Evolutionary conservation across 2,888 invertebrate species (phyloP).

Genomic region (Drosophila limbata): DNA sequence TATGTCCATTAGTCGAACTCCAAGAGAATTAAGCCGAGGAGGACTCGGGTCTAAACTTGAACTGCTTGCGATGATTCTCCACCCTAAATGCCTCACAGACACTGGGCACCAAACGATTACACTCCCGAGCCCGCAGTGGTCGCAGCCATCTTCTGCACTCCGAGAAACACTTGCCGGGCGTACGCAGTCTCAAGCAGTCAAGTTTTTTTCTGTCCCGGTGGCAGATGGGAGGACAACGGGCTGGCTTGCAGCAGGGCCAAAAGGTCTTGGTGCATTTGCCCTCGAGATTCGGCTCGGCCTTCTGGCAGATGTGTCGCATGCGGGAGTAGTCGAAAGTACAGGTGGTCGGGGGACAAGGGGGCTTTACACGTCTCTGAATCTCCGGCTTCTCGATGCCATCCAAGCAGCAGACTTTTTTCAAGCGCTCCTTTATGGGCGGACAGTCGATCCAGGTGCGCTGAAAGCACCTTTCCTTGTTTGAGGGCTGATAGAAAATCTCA

Average conservation of each 20-base stretch:
- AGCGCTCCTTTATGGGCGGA: constrained; percentile 36
- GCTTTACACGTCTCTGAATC: constrained; percentile 35
- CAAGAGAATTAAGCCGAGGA: background rate
- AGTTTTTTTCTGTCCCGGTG: rapidly evolving
- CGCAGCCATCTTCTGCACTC: constrained; percentile 34
- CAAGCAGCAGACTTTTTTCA: constrained; percentile 60
- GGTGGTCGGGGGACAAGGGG: constrained; percentile 12
- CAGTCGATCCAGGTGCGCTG: constrained; percentile 80
- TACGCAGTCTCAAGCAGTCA: constrained; percentile 39
- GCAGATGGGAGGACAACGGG: constrained; percentile 39
- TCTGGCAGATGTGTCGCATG: constrained; percentile 37
- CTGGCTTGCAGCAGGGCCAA: constrained; percentile 60
- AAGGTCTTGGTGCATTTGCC: constrained; percentile 31
- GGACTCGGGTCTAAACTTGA: background rate
- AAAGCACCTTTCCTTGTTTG: constrained; percentile 39
- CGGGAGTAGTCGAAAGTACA: constrained; percentile 40
- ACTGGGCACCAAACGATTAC: background rate
- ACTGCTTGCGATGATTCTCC: background rate
- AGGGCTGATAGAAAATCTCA: constrained; percentile 55
- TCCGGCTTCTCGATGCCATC: constrained; percentile 57
- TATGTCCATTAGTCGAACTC: background rate
- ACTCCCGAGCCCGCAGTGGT: background rate
- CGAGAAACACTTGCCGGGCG: constrained; percentile 62
- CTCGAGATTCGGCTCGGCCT: background rate
- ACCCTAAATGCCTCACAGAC: background rate